phyloP scores from a whole-genome alignment of 2,797 vertebrate species.

The Apogon hyalosoma region DNA sequence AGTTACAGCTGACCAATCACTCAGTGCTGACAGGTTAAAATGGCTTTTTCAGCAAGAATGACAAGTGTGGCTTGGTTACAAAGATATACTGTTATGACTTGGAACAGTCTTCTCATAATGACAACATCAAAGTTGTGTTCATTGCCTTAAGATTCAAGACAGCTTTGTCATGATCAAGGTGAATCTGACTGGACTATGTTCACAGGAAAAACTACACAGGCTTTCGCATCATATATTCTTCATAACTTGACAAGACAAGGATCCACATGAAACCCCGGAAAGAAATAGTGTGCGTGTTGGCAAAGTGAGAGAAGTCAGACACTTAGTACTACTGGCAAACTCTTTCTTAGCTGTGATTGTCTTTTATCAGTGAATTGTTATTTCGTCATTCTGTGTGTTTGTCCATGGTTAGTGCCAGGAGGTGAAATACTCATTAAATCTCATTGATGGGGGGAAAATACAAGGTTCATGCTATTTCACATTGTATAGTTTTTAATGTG shows the following conservation, averaged over 20 bases:
- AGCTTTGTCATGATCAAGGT: slow-evolving; percentile 36
- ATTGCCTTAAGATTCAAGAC: slow-evolving; percentile 25
- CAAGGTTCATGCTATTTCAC: slow-evolving; percentile 74
- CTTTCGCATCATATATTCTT: slow-evolving; percentile 26
- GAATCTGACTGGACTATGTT: slow-evolving; percentile 33
- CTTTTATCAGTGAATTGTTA: slow-evolving; percentile 56
- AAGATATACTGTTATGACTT: slow-evolving; percentile 8
- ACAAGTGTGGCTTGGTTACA: slow-evolving; percentile 15
- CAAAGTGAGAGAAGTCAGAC: slow-evolving; percentile 43
- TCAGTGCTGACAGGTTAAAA: slow-evolving; percentile 61
- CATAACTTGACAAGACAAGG: slow-evolving; percentile 32
- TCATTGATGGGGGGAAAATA: slow-evolving; percentile 71
- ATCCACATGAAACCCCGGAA: slow-evolving; percentile 37
- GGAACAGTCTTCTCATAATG: slow-evolving; percentile 19
- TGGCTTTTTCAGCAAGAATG: slow-evolving; percentile 48
- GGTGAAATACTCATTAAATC: slow-evolving; percentile 77
- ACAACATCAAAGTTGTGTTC: slow-evolving; percentile 35
- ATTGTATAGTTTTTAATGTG: slow-evolving; percentile 82
- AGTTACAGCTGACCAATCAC: slow-evolving; percentile 59
- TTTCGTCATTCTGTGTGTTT: slow-evolving; percentile 57
- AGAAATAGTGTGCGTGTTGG: slow-evolving; percentile 10
- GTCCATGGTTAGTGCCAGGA: slow-evolving; percentile 53
- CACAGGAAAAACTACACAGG: slow-evolving; percentile 19
- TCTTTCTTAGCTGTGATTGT: slow-evolving; percentile 32
- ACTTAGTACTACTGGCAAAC: slow-evolving; percentile 28